Evolutionary conservation across 2,113 vertebrate genomes (phyloP), one percentile per base, ranked within the genome.

Genomic region (Centropus bengalensis): DNA sequence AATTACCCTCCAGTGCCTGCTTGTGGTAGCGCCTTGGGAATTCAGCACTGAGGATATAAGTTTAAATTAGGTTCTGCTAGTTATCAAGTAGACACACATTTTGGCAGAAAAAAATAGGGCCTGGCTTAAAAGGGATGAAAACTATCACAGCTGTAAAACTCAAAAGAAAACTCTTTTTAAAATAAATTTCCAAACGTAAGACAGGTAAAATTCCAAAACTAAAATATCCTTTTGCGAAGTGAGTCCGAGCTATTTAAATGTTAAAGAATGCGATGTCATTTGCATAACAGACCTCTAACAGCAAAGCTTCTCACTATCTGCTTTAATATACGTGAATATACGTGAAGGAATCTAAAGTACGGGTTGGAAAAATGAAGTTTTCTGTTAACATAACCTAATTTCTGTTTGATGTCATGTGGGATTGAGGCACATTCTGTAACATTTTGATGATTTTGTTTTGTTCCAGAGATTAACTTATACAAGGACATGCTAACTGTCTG

Each of bases 1-100:
- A 94, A 94, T 94, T 93, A 49, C 27, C 24, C 74, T 94, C 82
- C 55, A 42, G 82, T 70, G 77, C 38, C 52, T 88, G 49, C 88
- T 80, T 87, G 63, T 58, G 60, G 88, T 44, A 38, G 32, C 59
- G 40, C 6, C 82, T 90, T 78, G 64, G 67, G 82, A 91, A 71
- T 51, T 62, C 63, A 42, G 55, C 47, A n/a, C 45, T 36, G 73
- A 38, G 33, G 52, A 75, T 52, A 30, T 9, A 78, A 81, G 59
- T 91, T 91, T 30, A 70, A 85, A 86, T 82, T 67, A 78, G 45
- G 26, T 78, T 94, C 85, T 93, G 63, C 60, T 83, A 54, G 70
- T 51, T 94, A 80, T 51, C 49, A 82, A 70, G 36, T 76, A 96
- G 67, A 24, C 66, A 38, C 8, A 6, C 3, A 2, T 89, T 93